Evolutionary conservation across 37 sponge, comb jelly and placozoan species (phyloP), one percentile per base, ranked within the genome.

Genomic region (Cliona cf. orientalis): DNA sequence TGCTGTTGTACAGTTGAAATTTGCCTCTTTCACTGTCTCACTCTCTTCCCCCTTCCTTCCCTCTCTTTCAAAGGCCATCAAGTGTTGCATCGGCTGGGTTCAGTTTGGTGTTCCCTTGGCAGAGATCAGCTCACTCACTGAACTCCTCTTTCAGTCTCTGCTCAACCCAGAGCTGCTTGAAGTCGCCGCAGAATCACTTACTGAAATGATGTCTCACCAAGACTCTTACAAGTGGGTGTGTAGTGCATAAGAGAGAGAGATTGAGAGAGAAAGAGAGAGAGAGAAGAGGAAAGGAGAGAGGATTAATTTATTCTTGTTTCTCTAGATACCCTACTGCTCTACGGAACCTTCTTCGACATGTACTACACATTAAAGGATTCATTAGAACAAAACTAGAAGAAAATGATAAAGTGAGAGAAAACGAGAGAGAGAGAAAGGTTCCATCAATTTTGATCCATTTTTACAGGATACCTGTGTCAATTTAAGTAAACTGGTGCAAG

Each of bases 51-150:
- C 64, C 64, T 29, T 62, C 64, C 64, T 19, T 46, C 39, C 44
- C 67, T 79, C 49, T 66, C 39, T 59, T 25, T 0, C 26, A 7
- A 29, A 92, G 92, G 88, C 88, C 6, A 87, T 87, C 7, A 83
- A 92, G 43, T 92, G 92, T 56, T 79, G 83, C 60, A 69, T 36
- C 28, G 84, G 88, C 58, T 92, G 92, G 92, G 58, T 77, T 7
- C 75, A 78, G 58, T 83, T 92, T 72, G 84, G 84, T 0, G 80
- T 77, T 0, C 88, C 88, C 14, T 26, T 92, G 14, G 38, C 80
- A 6, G 84, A 87, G 34, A 43, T 87, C 11, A 3, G 7, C 2
- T 55, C 69, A 26, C 60, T 87, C 43, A 42, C 80, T 25, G 31
- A 33, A 2, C 58, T 46, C 46, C 84, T 92, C 33, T 92, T 92